Evolutionary conservation across 1,140 invertebrate genomes (phyloP).

Genomic region (Phthorimaea operculella): DNA sequence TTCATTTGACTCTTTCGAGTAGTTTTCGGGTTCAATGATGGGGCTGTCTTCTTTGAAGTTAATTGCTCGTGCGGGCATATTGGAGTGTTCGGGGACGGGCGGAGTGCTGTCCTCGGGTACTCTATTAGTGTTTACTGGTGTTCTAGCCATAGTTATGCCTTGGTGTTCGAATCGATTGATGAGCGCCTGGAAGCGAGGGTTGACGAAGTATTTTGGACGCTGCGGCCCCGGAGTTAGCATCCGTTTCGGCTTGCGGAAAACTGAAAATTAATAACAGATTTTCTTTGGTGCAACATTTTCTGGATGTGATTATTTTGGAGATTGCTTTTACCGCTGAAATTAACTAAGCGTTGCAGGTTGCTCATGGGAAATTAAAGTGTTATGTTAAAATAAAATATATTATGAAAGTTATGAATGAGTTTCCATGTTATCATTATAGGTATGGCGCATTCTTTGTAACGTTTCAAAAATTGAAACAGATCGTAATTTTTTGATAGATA

Average conservation of each 20-base stretch:
- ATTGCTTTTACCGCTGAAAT: too few species aligned
- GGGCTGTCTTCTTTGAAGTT: conserved; percentile 62
- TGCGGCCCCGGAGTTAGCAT: conserved; percentile 59
- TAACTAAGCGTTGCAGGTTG: too few species aligned
- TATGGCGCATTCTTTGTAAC: too few species aligned
- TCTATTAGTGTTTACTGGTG: conserved; percentile 29
- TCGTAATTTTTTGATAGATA: too few species aligned
- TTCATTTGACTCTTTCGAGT: conserved; percentile 45
- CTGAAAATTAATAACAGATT: conserved; percentile 33
- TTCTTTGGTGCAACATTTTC: too few species aligned
- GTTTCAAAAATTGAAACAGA: too few species aligned
- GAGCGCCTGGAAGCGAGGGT: conserved; percentile 62
- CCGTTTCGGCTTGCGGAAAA: conserved; percentile 57
- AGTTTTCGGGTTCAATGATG: conserved; percentile 24
- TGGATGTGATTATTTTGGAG: too few species aligned
- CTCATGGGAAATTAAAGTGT: too few species aligned
- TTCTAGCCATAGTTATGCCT: conserved; percentile 32
- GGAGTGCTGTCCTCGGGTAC: conserved; percentile 45
- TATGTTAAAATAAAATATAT: too few species aligned
- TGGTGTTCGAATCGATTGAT: conserved; percentile 61
- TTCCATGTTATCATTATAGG: too few species aligned
- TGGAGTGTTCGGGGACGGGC: conserved; percentile 39
- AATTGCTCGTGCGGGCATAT: conserved; percentile 53
- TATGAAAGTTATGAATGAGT: too few species aligned
- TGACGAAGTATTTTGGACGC: conserved; percentile 38